Evolutionary conservation across 1,140 invertebrate species (phyloP).

Genomic region (Diploscapter pachys): DNA sequence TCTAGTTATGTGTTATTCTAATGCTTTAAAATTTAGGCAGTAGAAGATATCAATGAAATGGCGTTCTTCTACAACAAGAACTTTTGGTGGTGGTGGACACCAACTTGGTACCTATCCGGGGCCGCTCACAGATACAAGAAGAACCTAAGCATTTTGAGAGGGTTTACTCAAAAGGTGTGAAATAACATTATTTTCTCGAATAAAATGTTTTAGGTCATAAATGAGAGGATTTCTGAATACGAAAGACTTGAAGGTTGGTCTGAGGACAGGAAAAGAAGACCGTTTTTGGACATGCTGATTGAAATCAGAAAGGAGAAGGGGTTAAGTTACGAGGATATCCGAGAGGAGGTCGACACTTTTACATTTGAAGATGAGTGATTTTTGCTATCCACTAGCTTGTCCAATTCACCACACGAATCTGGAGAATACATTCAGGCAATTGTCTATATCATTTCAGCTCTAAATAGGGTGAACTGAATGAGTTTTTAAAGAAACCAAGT

Average conservation of each 20-base stretch:
- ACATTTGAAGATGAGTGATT: constrained; percentile 7
- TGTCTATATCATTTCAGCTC: too few species aligned
- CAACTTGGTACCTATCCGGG: not conserved
- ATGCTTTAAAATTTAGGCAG: not conserved
- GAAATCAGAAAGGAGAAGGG: constrained; percentile 73
- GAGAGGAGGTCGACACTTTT: constrained; percentile 45
- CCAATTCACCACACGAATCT: too few species aligned
- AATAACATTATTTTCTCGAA: not conserved
- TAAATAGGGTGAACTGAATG: too few species aligned
- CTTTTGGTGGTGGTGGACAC: not conserved
- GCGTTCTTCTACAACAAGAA: not conserved
- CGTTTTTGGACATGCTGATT: constrained; percentile 81
- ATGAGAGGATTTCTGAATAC: constrained; percentile 2
- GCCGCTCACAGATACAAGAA: not conserved
- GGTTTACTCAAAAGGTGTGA: constrained; percentile 9
- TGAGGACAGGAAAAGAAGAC: constrained; percentile 77
- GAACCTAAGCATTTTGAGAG: constrained; percentile 14
- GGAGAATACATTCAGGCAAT: too few species aligned
- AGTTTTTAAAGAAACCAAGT: too few species aligned
- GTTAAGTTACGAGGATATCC: constrained; percentile 63
- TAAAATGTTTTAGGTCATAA: constrained; percentile 7
- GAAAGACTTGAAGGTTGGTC: constrained; percentile 5
- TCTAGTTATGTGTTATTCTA: not conserved
- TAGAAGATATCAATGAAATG: not conserved
- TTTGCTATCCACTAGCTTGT: too few species aligned